Evolutionary conservation across 2,797 vertebrate species (phyloP), one percentile per base, ranked within the genome.

Genomic region (Balearica regulorum): DNA sequence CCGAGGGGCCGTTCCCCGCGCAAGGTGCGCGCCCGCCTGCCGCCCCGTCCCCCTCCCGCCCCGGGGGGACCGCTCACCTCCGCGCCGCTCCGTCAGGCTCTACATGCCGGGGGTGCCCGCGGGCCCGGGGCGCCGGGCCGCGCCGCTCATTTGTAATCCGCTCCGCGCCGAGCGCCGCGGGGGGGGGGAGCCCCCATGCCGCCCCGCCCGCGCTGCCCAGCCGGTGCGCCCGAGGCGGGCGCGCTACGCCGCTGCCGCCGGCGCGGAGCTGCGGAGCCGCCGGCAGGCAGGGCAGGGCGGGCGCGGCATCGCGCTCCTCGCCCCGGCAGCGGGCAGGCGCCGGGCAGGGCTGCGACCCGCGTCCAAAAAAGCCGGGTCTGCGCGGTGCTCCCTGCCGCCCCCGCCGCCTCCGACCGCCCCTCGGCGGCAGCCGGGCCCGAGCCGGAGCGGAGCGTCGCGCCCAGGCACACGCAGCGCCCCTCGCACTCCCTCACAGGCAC

Each of bases 31-130:
- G 19, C 66, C 54, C 31, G 70, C n/a, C 43, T 33, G 31, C 55
- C 24, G 33, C 69, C 79, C 79, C 69, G 62, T 39, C 25, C 48
- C 29, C 9, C 29, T 3, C 49, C 64, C 91, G 65, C 49, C 26
- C 71, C 61, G 76, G 37, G 29, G 16, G 58, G 37, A 37, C 62
- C 62, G 66, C 77, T 94, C 84, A 71, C 54, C 94, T 93, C 69
- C 46, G 71, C 78, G 78, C 79, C 84, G 89, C 87, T 85, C 91
- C 89, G 69, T 90, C 83, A 85, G 83, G 79, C 80, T 93, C 86
- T 82, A 64, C 90, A 83, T 91, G 64, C 21, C 94, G 37, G 94
- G 83, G 95, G 44, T 72, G 62, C 94, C 95, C 33, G 25, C n/a
- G 62, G 83, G 75, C 73, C 76, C 71, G 86, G 93, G 65, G 7